Conservation (phyloP, 1,140 invertebrate genomes). For the Steinernema feltiae region DNA sequence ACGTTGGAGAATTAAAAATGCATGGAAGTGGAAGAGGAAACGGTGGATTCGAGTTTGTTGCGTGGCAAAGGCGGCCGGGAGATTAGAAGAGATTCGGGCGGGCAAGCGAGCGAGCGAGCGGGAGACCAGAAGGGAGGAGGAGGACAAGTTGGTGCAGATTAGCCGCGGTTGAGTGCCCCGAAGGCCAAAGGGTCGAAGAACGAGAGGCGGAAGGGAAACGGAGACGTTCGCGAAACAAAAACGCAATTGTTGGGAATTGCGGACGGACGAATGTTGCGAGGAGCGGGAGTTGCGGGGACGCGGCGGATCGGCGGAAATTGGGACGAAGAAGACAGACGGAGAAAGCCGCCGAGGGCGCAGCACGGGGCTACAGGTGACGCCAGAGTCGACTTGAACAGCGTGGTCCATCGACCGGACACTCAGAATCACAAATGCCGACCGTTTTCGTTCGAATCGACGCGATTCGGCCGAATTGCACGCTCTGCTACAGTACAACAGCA, state of each 20-base stretch:
- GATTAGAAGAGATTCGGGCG: neutral
- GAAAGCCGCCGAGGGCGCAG: neutral
- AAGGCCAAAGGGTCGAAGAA: neutral
- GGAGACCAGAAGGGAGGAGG: neutral
- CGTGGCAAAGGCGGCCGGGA: neutral
- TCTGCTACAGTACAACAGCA: too few relatives aligned
- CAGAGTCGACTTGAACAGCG: neutral
- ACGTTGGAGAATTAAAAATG: constrained; percentile 5
- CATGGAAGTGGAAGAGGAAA: neutral
- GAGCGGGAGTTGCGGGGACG: neutral
- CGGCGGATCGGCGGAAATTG: too few relatives aligned
- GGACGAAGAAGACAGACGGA: too few relatives aligned
- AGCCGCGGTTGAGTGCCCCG: neutral
- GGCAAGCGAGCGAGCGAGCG: neutral
- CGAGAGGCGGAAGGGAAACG: neutral
- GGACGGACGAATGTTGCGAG: neutral
- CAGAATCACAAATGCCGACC: neutral
- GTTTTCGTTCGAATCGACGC: neutral
- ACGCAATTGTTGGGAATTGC: neutral
- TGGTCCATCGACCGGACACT: neutral
- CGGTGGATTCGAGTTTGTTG: neutral
- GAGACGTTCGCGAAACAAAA: neutral
- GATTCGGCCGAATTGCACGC: too few relatives aligned
- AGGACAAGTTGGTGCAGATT: constrained; percentile 5
- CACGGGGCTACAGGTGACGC: neutral